Evolutionary conservation across 2,888 invertebrate genomes (phyloP).

Genomic region (Phortica okadai): DNA sequence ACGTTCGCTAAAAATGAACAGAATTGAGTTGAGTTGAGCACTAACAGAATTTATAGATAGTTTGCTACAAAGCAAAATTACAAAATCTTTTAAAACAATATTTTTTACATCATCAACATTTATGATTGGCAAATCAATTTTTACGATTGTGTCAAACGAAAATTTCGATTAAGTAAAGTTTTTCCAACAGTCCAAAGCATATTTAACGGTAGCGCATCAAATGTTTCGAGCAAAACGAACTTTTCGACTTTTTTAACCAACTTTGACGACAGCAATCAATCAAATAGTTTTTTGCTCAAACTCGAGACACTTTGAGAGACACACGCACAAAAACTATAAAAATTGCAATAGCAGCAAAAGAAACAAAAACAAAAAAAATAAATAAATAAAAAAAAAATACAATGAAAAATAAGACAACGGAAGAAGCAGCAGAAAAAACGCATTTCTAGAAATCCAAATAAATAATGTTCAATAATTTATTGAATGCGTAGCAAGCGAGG

Average conservation of each 20-base stretch:
- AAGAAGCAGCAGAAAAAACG: background rate
- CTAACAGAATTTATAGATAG: background rate
- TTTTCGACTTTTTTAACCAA: background rate
- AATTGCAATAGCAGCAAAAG: background rate
- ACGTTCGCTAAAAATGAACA: background rate
- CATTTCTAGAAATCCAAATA: background rate
- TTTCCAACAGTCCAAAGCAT: background rate
- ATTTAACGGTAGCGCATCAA: background rate
- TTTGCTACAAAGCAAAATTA: background rate
- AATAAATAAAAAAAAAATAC: background rate
- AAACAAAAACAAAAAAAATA: too few relatives aligned
- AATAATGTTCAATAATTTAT: background rate
- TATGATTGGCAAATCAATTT: background rate
- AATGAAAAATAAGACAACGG: background rate
- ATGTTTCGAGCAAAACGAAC: background rate
- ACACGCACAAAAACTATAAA: background rate
- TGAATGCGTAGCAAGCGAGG: background rate
- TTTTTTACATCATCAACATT: background rate
- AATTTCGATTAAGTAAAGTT: background rate
- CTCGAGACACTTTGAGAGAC: background rate
- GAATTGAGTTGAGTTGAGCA: background rate
- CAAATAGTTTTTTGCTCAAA: background rate
- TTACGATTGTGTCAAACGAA: background rate
- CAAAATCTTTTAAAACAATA: background rate
- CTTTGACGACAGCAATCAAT: constrained; percentile 21